Evolutionary conservation across 2,797 vertebrate species (phyloP), one percentile per base, ranked within the genome.

Genomic region (Acanthornis magna): DNA sequence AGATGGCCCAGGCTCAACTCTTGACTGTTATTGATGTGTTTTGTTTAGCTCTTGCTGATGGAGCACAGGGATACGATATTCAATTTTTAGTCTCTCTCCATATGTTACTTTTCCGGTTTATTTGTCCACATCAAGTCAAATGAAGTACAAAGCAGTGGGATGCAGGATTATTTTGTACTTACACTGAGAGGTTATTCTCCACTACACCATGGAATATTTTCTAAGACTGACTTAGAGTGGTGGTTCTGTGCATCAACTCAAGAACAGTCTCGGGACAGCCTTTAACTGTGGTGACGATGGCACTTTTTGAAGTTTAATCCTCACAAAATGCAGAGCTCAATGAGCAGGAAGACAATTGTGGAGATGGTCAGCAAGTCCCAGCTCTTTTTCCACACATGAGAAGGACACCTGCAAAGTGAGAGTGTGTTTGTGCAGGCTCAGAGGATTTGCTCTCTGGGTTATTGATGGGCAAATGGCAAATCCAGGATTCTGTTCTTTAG

Each of bases 21-120:
- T 68, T 81, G 91, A 62, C 42, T n/a, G 50, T 76, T 38, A 79
- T 18, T 70, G 78, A 77, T 91, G 75, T 73, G 87, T 85, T 80
- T 87, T 88, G 60, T 94, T 85, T 75, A 91, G 71, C 82, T 93
- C 93, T 96, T 76, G 89, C 94, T 93, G 93, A 65, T 85, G 13
- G 14, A 95, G 89, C 91, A 36, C 17, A 15, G 75, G 88, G 87
- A 85, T 50, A 29, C 47, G 34, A 26, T 87, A 94, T 78, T 97
- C 71, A 92, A 55, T 95, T 96, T 96, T 87, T 62, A 84, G 85
- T 96, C 96, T 96, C 88, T 65, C 29, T 94, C 97, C 96, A 91
- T 97, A 97, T 96, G 97, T 91, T 97, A 51, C 51, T 96, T 86
- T 95, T 96, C 95, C 0, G 3, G 32, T 96, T 95, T 96, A 89